Percentiles rank a stretch among this genome's conserved stretches.
phyloP scores from a whole-genome alignment of 2,888 invertebrate genomes.

The Gymnosoma rotundatum region DNA sequence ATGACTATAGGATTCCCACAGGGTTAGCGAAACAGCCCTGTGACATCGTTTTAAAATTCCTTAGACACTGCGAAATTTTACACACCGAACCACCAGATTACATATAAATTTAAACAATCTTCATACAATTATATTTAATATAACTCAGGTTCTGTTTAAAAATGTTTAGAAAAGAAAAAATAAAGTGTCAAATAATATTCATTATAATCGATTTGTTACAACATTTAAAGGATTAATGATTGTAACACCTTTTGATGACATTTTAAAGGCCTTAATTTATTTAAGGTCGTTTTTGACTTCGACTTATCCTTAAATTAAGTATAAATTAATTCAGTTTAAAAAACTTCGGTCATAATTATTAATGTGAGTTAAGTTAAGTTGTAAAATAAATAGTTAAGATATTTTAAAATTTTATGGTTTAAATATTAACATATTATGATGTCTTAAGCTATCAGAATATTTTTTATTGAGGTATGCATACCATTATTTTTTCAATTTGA shows the following conservation, averaged over 20 bases:
- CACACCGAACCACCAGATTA: slow-evolving; percentile 66
- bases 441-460: too few relatives aligned
- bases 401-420: too few relatives aligned
- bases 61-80: slow-evolving; percentile 43
- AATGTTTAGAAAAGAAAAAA: slow-evolving; percentile 33
- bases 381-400: too few relatives aligned
- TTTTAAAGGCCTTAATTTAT: too few relatives aligned
- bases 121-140: slow-evolving; percentile 49
- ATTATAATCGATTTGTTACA: not conserved
- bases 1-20: slow-evolving; percentile 83
- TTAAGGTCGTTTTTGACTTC: too few relatives aligned
- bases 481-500: too few relatives aligned
- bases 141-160: slow-evolving; percentile 63
- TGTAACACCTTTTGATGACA: not conserved
- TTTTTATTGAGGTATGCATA: too few relatives aligned
- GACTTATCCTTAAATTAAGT: too few relatives aligned
- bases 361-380: too few relatives aligned
- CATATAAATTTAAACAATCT: slow-evolving; percentile 57
- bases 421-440: too few relatives aligned
- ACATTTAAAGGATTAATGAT: not conserved
- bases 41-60: slow-evolving; percentile 73
- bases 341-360: too few relatives aligned
- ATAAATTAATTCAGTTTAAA: too few relatives aligned
- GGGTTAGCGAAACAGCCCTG: slow-evolving; percentile 82
- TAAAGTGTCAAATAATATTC: not conserved